Conservation (phyloP, 2,113 vertebrate species). For the Gnathonemus longibarbis region DNA sequence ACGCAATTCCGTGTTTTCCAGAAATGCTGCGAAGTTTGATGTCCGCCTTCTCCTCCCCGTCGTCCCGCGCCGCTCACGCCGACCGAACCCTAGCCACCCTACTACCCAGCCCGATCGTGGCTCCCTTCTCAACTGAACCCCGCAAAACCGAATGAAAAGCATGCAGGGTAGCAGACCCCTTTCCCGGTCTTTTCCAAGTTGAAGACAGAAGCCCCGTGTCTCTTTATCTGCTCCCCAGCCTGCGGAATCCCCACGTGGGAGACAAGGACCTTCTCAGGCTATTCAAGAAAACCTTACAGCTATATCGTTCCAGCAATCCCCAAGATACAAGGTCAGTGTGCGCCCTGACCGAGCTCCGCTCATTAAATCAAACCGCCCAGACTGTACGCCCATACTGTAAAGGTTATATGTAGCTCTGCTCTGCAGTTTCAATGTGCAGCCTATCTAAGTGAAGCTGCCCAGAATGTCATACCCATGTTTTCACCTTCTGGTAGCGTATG, state of each 20-base stretch:
- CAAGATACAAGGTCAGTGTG: constrained; percentile 39
- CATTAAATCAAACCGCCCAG: constrained; percentile 51
- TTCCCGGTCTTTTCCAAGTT: not conserved
- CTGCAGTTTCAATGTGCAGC: constrained; percentile 19
- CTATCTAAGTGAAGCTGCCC: constrained; percentile 26
- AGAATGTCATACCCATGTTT: not conserved
- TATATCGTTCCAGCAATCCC: not conserved
- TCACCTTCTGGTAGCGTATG: not conserved
- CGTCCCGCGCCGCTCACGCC: not conserved
- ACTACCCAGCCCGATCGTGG: not conserved
- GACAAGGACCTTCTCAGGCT: not conserved
- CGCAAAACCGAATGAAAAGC: not conserved
- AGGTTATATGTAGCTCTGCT: constrained; percentile 32
- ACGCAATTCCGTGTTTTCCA: not conserved
- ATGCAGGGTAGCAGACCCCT: not conserved
- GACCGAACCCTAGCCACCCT: not conserved
- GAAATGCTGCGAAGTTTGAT: not conserved
- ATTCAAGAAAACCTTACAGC: constrained; percentile 32
- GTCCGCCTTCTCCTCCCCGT: not conserved
- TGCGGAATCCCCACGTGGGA: not conserved
- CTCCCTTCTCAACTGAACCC: not conserved
- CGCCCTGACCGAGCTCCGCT: constrained; percentile 31
- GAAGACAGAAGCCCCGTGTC: not conserved
- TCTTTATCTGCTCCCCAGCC: not conserved
- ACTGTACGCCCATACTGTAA: constrained; percentile 33